Evolutionary conservation across 2,797 vertebrate genomes (phyloP).

Genomic region (Clarias laeviceps): DNA sequence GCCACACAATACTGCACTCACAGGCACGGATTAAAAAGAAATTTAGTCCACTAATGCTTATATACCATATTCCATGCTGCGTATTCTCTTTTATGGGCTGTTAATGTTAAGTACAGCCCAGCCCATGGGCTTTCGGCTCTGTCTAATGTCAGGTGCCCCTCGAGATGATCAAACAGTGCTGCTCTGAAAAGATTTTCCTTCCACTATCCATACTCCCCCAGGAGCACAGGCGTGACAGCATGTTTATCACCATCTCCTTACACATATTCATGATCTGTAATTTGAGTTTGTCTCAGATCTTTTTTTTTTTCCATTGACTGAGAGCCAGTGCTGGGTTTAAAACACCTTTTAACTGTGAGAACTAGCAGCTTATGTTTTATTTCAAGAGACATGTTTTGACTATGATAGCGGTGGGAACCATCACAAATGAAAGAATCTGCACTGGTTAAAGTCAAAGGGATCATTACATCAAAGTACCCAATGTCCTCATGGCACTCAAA

Average conservation of each 20-base stretch:
- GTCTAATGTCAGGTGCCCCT: slow-evolving; percentile 50
- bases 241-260: slow-evolving; percentile 51
- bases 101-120: slow-evolving; percentile 27
- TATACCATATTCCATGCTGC: slow-evolving; percentile 31
- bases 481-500: slow-evolving; percentile 20
- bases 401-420: slow-evolving; percentile 45
- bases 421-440: slow-evolving; percentile 32
- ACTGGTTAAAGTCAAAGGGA: slow-evolving; percentile 41
- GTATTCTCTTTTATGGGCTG: slow-evolving; percentile 33
- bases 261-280: slow-evolving; percentile 54
- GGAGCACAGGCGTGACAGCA: slow-evolving; percentile 47
- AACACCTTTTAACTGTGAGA: slow-evolving; percentile 44
- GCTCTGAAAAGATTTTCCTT: slow-evolving; percentile 47
- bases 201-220: slow-evolving; percentile 43
- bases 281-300: slow-evolving; percentile 43
- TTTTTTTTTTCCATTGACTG: slow-evolving; percentile 56
- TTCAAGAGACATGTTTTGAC: slow-evolving; percentile 48
- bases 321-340: slow-evolving; percentile 48
- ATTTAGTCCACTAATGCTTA: slow-evolving; percentile 25
- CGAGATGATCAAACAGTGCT: slow-evolving; percentile 45
- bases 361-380: slow-evolving; percentile 51
- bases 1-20: neutral
- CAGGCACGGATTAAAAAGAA: neutral
- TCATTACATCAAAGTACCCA: slow-evolving; percentile 40
- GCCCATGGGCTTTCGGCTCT: slow-evolving; percentile 45